Evolutionary conservation across 2,797 vertebrate genomes (phyloP).

Genomic region (Naso thynnoides): DNA sequence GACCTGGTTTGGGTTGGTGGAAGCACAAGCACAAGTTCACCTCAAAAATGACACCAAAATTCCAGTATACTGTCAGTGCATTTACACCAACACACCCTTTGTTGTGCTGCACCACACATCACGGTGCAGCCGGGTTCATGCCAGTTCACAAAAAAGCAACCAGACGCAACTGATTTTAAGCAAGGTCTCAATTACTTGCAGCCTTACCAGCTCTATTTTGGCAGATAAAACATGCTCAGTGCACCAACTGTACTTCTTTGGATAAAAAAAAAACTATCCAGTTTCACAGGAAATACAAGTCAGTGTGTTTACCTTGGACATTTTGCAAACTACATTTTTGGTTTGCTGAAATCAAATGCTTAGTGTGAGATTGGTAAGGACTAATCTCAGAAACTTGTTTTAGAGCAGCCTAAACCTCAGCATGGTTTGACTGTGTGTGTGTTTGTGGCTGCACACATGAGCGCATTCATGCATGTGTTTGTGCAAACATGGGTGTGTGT

Average conservation of each 20-base stretch:
- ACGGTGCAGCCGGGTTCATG: too few relatives aligned
- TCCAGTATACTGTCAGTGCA: too few relatives aligned
- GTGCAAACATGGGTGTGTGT: constrained; percentile 35
- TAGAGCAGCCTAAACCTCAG: neutral
- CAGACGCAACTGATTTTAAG: too few relatives aligned
- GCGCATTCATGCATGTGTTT: constrained; percentile 10
- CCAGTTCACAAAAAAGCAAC: too few relatives aligned
- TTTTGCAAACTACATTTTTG: constrained; percentile 2
- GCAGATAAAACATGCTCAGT: neutral
- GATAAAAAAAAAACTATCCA: neutral
- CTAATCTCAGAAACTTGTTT: neutral
- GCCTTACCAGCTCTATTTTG: too few relatives aligned
- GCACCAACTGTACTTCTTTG: neutral
- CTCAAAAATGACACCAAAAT: too few relatives aligned
- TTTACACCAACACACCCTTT: too few relatives aligned
- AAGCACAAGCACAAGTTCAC: too few relatives aligned
- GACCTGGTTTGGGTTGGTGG: too few relatives aligned
- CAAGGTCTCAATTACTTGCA: too few relatives aligned
- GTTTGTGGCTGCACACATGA: neutral
- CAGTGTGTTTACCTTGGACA: neutral
- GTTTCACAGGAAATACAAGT: constrained; percentile 3
- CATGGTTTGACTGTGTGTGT: neutral
- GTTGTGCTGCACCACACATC: too few relatives aligned
- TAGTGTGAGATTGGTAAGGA: neutral
- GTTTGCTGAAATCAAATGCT: neutral